Percentiles rank a stretch among this genome's conserved stretches.
phyloP scores from a whole-genome alignment of 2,113 vertebrate genomes.

The Papio anubis region DNA sequence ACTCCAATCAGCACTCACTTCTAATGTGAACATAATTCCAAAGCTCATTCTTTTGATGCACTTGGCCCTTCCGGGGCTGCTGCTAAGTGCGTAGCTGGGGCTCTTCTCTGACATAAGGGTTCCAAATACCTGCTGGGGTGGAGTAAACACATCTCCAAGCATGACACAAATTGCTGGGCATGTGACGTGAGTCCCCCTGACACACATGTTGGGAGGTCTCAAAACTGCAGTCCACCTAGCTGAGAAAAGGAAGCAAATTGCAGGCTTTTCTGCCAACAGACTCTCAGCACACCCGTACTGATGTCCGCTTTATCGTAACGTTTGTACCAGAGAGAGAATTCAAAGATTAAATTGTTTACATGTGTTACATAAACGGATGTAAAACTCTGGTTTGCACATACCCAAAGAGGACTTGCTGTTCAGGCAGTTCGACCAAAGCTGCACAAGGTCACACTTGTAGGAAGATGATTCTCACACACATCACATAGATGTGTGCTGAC shows the following conservation, averaged over 20 bases:
- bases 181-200: conserved; percentile 64
- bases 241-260: conserved; percentile 21
- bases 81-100: conserved; percentile 15
- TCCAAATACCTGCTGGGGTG: conserved; percentile 57
- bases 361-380: conserved; percentile 67
- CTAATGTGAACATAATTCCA: background rate
- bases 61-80: background rate
- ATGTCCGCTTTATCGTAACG: conserved; percentile 65
- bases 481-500: background rate
- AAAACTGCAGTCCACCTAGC: background rate
- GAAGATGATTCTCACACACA: conserved; percentile 5
- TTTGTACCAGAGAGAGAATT: conserved; percentile 62
- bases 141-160: conserved; percentile 66
- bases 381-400: conserved; percentile 45
- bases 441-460: conserved; percentile 27
- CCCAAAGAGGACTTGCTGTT: conserved; percentile 49
- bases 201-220: conserved; percentile 41
- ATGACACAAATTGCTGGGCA: conserved; percentile 66
- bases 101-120: conserved; percentile 65
- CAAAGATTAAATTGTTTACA: conserved; percentile 76
- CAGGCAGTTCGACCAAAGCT: background rate
- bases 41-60: conserved; percentile 54
- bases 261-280: conserved; percentile 57
- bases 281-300: conserved; percentile 31
- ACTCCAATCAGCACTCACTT: background rate